phyloP scores from a whole-genome alignment of 2,113 vertebrate genomes.

The Chascanopsetta lugubris region DNA sequence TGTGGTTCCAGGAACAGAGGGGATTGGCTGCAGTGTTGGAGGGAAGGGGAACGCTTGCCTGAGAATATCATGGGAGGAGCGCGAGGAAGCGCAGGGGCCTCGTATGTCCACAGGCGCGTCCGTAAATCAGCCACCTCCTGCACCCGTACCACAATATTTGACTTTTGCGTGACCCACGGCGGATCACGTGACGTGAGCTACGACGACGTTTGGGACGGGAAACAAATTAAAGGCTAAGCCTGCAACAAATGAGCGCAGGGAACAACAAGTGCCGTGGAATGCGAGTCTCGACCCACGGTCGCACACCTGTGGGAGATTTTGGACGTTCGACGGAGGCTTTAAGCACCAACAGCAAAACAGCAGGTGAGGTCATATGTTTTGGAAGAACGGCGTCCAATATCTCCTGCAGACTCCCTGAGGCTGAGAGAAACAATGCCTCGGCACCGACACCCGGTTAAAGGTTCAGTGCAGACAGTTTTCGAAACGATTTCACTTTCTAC shows the following conservation, averaged over 20 bases:
- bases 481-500: too few relatives aligned
- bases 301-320: not conserved
- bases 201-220: not conserved
- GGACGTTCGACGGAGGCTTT: not conserved
- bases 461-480: too few relatives aligned
- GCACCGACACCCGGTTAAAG: too few relatives aligned
- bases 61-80: slow-evolving; percentile 6
- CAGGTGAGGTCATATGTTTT: not conserved
- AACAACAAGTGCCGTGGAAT: not conserved
- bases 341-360: slow-evolving; percentile 5
- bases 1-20: slow-evolving; percentile 54
- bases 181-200: slow-evolving; percentile 1
- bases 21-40: slow-evolving; percentile 11
- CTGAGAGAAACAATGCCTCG: not conserved
- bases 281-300: not conserved
- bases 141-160: slow-evolving; percentile 25
- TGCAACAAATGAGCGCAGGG: not conserved
- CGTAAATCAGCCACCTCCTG: slow-evolving; percentile 27
- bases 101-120: slow-evolving; percentile 52
- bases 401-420: not conserved
- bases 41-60: not conserved
- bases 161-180: slow-evolving; percentile 9
- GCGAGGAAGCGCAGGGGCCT: slow-evolving; percentile 27
- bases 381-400: not conserved
- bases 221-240: slow-evolving; percentile 3